A percentile compares a stretch with the other conserved stretches of the same genome.
These are phyloP conservation scores for Ceratoteleas bidentatus DNA, from an alignment of 1,140 invertebrate species.

Conservation along the genomic window DNA sequence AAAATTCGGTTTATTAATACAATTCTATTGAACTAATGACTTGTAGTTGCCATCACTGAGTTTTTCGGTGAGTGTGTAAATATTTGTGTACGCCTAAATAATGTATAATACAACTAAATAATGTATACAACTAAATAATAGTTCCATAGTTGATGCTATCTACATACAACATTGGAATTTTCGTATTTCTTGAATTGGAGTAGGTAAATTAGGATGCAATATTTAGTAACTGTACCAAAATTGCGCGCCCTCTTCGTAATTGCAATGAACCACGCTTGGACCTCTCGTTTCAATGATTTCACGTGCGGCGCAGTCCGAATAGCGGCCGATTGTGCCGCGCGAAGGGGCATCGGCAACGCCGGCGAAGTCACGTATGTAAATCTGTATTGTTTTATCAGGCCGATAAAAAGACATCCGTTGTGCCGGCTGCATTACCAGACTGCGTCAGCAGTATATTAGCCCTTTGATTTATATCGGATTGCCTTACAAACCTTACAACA, in stretches of 20 bases:
- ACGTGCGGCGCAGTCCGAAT: conserved; percentile 39
- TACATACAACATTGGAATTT: too few species aligned
- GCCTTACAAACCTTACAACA: too few species aligned
- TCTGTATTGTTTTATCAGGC: conserved; percentile 78
- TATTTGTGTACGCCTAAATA: too few species aligned
- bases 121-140: too few species aligned
- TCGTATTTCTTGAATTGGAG: too few species aligned
- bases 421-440: conserved; percentile 74
- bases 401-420: conserved; percentile 78
- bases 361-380: conserved; percentile 79
- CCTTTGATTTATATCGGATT: conserved; percentile 78
- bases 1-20: too few species aligned
- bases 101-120: too few species aligned
- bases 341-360: conserved; percentile 62
- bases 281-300: conserved; percentile 71
- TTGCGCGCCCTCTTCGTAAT: conserved; percentile 73
- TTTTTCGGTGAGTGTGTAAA: too few species aligned
- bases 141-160: too few species aligned
- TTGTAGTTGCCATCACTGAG: too few species aligned
- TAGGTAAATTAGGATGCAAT: too few species aligned
- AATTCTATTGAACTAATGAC: too few species aligned
- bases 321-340: conserved; percentile 63
- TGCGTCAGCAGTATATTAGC: conserved; percentile 77
- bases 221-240: conserved; percentile 31
- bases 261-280: conserved; percentile 61